Evolutionary conservation across 2,888 invertebrate genomes (phyloP).

Genomic region (Ormyrus nitidulus): DNA sequence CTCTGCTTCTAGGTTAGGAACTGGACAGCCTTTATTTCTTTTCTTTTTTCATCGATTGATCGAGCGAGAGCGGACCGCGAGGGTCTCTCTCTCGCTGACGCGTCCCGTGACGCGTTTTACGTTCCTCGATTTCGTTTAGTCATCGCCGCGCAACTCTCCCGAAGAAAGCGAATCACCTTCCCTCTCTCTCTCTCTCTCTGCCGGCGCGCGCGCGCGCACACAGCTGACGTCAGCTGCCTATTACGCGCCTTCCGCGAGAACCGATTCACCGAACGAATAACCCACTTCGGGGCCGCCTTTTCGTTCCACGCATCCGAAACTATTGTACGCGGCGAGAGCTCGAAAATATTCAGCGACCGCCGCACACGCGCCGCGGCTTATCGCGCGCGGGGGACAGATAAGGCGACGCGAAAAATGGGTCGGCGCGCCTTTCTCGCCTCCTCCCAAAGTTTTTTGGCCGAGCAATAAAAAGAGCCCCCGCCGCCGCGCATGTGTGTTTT

Average conservation of each 20-base stretch:
- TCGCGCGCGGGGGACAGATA: background rate
- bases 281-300: background rate
- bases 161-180: conserved; percentile 42
- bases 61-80: too few relatives aligned
- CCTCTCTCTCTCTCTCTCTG: background rate
- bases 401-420: conserved; percentile 27
- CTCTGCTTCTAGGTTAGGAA: too few relatives aligned
- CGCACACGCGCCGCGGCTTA: too few relatives aligned
- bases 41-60: too few relatives aligned
- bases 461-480: conserved; percentile 7
- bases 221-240: too few relatives aligned
- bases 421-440: conserved; percentile 12
- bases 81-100: conserved; percentile 1
- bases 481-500: conserved; percentile 42
- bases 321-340: background rate
- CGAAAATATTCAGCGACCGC: too few relatives aligned
- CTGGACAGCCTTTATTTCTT: too few relatives aligned
- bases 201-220: background rate
- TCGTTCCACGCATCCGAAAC: background rate
- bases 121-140: conserved; percentile 46
- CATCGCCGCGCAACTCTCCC: conserved; percentile 22
- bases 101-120: conserved; percentile 45
- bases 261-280: background rate
- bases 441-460: conserved; percentile 19
- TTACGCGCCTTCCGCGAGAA: too few relatives aligned